Conservation (phyloP, 2,888 invertebrate species). For the Dryadula phaetusa region DNA sequence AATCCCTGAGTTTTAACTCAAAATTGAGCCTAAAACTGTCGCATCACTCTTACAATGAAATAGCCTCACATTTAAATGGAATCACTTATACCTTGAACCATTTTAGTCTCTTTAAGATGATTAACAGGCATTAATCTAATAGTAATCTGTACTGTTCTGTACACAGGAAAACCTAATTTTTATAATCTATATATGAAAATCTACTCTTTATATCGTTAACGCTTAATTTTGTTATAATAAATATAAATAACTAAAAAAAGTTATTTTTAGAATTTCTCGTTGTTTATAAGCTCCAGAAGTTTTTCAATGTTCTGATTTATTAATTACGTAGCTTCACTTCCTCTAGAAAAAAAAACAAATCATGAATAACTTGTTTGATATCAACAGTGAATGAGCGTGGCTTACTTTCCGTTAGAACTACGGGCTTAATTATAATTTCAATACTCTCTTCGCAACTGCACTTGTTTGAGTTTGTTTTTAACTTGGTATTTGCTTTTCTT, state of each 20-base stretch:
- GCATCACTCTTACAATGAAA: too few relatives aligned
- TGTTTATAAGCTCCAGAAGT: too few relatives aligned
- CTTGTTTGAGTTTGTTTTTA: constrained; percentile 22
- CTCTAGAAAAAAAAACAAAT: constrained; percentile 6
- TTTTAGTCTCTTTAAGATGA: constrained; percentile 26
- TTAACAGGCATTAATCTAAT: constrained; percentile 33
- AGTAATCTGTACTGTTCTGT: constrained; percentile 28
- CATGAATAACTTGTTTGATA: constrained; percentile 23
- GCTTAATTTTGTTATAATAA: too few relatives aligned
- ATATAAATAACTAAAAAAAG: too few relatives aligned
- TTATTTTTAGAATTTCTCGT: too few relatives aligned
- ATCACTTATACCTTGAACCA: constrained; percentile 22
- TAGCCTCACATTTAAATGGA: too few relatives aligned
- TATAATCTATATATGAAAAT: neutral
- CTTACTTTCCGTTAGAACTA: constrained; percentile 16
- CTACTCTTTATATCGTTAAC: too few relatives aligned
- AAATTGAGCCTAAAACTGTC: too few relatives aligned
- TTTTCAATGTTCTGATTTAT: neutral
- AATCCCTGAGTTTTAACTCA: too few relatives aligned
- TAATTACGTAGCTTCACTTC: neutral
- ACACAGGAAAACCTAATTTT: neutral
- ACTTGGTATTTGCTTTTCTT: constrained; percentile 3
- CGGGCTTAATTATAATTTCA: constrained; percentile 28
- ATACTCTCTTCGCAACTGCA: constrained; percentile 24
- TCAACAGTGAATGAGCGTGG: constrained; percentile 6